Conservation (phyloP, 23 tunicate genomes). For the Trididemnum miniatum region DNA sequence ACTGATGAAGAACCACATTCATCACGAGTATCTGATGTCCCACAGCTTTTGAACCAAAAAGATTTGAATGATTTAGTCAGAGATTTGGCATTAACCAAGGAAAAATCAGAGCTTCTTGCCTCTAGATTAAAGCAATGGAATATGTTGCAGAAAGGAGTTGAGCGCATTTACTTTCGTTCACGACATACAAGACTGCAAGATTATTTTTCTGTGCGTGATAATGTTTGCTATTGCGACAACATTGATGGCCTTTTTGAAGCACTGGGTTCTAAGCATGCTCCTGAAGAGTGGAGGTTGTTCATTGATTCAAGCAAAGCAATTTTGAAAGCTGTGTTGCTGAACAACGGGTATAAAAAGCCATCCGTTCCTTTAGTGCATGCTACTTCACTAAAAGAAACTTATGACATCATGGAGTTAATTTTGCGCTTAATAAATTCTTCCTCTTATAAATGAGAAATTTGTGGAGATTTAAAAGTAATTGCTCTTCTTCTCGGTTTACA, state of each 20-base stretch:
- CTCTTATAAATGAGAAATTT: constrained; percentile 19
- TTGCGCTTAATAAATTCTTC: constrained; percentile 9
- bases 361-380: constrained; percentile 22
- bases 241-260: constrained; percentile 31
- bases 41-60: constrained; percentile 9
- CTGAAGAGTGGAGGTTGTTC: constrained; percentile 38
- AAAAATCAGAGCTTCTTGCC: constrained; percentile 22
- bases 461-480: constrained; percentile 29
- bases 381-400: constrained; percentile 22
- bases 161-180: constrained; percentile 15
- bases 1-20: constrained; percentile 25
- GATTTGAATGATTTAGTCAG: constrained; percentile 25
- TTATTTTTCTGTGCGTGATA: not conserved
- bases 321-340: constrained; percentile 39
- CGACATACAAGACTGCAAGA: not conserved
- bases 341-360: constrained; percentile 13
- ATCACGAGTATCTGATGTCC: constrained; percentile 1
- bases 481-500: constrained; percentile 23
- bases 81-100: constrained; percentile 19
- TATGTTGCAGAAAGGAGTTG: constrained; percentile 15
- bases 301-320: constrained; percentile 28
- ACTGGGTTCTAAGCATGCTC: constrained; percentile 12
- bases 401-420: constrained; percentile 26
- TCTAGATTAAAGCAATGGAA: constrained; percentile 30
- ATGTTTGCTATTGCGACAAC: constrained; percentile 3